These are phyloP conservation scores for Orycteropus afer DNA, from an alignment of 2,113 vertebrate species.

Conservation along the genomic window DNA sequence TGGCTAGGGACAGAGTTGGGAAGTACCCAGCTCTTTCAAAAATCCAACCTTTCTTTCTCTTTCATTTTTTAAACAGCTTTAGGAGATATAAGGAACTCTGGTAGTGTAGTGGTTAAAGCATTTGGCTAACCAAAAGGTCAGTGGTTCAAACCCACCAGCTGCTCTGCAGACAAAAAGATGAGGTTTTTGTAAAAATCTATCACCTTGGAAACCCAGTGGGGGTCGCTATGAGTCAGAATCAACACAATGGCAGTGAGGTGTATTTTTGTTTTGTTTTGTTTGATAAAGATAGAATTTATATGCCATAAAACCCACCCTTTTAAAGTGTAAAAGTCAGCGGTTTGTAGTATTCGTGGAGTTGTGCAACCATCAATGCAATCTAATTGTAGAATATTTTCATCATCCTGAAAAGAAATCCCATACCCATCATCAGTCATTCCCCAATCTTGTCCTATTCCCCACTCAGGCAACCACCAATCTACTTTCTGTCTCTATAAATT, in stretches of 20 bases:
- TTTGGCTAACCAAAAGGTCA: too few relatives aligned
- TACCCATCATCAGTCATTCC: neutral
- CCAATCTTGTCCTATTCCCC: too few relatives aligned
- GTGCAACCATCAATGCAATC: neutral
- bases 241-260: too few relatives aligned
- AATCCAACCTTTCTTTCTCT: neutral
- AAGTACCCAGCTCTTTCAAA: neutral
- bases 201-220: too few relatives aligned
- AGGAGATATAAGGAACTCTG: too few relatives aligned
- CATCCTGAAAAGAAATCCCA: neutral
- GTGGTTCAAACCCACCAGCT: too few relatives aligned
- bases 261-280: too few relatives aligned
- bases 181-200: too few relatives aligned
- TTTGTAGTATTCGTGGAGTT: neutral
- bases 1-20: neutral
- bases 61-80: neutral
- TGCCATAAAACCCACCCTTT: neutral
- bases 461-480: neutral
- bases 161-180: too few relatives aligned
- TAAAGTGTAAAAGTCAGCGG: neutral
- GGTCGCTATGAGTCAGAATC: too few relatives aligned
- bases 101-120: too few relatives aligned
- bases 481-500: neutral
- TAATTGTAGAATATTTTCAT: neutral
- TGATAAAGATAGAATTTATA: too few relatives aligned